Evolutionary conservation across 2,797 vertebrate species (phyloP).

Genomic region (Cyclura pinguis): DNA sequence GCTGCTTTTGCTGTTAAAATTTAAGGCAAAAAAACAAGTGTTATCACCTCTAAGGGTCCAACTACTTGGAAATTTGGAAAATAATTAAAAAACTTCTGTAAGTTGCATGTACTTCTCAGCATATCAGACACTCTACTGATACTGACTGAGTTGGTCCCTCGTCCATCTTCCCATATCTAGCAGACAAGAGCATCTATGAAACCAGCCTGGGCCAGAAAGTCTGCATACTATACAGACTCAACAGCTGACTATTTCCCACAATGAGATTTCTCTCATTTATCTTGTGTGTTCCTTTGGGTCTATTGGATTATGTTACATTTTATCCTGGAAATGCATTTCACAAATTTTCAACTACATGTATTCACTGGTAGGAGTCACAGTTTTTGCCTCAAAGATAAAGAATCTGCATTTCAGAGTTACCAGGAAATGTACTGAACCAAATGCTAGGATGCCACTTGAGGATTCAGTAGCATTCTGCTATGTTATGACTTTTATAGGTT

Average conservation of each 20-base stretch:
- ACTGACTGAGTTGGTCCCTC: background rate
- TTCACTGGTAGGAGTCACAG: background rate
- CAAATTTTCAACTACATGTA: background rate
- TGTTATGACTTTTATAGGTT: background rate
- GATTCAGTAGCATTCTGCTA: background rate
- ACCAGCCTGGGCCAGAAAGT: background rate
- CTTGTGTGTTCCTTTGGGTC: background rate
- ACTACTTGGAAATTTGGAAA: constrained; percentile 4
- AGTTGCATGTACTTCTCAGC: background rate
- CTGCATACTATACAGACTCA: background rate
- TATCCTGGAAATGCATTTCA: background rate
- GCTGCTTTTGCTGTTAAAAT: too few species aligned
- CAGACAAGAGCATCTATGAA: background rate
- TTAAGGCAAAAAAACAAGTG: background rate
- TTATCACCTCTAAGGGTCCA: constrained; percentile 3
- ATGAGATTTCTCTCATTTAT: background rate
- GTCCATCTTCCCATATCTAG: background rate
- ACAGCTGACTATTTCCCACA: background rate
- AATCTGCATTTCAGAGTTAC: background rate
- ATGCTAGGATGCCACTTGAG: background rate
- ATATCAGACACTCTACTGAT: background rate
- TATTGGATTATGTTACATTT: background rate
- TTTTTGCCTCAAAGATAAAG: background rate
- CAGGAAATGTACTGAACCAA: background rate
- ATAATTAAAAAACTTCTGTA: background rate